Evolutionary conservation across 2,113 vertebrate species (phyloP).

Genomic region (Oxyruncus cristatus): DNA sequence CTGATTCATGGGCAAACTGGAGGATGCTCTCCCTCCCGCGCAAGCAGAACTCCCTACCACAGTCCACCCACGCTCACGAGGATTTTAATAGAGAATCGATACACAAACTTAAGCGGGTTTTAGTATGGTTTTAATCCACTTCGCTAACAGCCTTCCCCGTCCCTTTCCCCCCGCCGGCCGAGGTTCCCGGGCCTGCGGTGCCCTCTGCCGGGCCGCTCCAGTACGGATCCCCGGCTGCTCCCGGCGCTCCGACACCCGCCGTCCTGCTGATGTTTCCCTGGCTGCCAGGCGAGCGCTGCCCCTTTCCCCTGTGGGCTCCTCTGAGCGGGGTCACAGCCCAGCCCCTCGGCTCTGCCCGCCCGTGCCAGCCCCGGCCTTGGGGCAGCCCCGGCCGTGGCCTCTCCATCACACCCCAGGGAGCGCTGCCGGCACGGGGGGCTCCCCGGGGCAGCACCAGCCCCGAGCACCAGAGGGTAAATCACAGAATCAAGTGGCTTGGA

Average conservation of each 20-base stretch:
- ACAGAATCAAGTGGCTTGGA: fast-evolving
- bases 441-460: background rate
- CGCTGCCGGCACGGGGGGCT: background rate
- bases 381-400: background rate
- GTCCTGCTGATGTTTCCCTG: background rate
- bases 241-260: background rate
- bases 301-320: background rate
- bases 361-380: background rate
- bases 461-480: background rate
- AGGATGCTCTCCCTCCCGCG: background rate
- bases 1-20: fast-evolving
- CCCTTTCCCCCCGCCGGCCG: background rate
- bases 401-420: fast-evolving
- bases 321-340: background rate
- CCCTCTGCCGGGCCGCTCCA: background rate
- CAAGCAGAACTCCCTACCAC: fast-evolving
- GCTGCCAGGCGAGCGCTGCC: background rate
- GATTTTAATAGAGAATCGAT: background rate
- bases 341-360: background rate
- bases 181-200: background rate
- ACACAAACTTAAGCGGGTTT: background rate
- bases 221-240: background rate
- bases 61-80: too few relatives aligned
- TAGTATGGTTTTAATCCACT: background rate
- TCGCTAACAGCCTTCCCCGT: fast-evolving